Evolutionary conservation across 1,140 invertebrate genomes (phyloP).

Genomic region (Bombus balteatus): DNA sequence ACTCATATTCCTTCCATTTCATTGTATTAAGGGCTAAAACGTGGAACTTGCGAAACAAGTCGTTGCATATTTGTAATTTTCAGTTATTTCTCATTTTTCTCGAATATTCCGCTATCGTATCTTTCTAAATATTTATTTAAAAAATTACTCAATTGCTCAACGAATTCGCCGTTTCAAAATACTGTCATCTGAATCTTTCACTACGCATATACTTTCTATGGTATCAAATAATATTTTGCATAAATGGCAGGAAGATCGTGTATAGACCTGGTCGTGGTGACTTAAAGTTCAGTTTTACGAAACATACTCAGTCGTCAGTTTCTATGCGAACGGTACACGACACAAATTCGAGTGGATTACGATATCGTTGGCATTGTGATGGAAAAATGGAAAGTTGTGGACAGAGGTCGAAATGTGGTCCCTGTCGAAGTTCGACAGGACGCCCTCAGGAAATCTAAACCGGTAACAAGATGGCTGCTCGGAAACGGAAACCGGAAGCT

Average conservation of each 20-base stretch:
- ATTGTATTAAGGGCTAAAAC: neutral
- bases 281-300: neutral
- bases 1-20: rapidly evolving
- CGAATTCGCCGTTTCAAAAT: no score
- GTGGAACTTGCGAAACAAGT: neutral
- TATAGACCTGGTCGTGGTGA: neutral
- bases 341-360: neutral
- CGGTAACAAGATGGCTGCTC: constrained; percentile 82
- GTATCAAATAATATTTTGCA: neutral
- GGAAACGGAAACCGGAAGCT: constrained; percentile 83
- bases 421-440: constrained; percentile 60
- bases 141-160: no score
- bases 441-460: constrained; percentile 80
- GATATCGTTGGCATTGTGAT: neutral
- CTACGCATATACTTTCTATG: no score
- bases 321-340: neutral
- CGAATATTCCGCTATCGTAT: neutral
- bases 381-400: constrained; percentile 51
- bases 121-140: neutral
- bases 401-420: constrained; percentile 43
- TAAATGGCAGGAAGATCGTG: neutral
- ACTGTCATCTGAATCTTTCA: no score
- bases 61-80: no score
- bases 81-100: neutral
- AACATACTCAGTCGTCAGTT: neutral